Evolutionary conservation across 2,797 vertebrate species (phyloP).

Genomic region (Phrynocephalus forsythii): DNA sequence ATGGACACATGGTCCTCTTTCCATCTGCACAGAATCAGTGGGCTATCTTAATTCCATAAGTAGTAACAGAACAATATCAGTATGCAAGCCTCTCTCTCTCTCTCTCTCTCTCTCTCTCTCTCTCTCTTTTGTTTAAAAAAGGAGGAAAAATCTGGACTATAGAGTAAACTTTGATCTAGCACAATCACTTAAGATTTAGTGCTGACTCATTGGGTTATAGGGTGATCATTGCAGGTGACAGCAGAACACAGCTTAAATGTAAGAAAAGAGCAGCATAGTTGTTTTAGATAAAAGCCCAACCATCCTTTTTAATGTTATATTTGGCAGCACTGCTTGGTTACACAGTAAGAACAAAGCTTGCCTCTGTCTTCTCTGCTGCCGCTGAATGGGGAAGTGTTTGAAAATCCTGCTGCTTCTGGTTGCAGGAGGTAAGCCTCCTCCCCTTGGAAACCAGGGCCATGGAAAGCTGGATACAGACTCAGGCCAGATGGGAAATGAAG

Average conservation of each 20-base stretch:
- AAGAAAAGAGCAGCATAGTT: not conserved
- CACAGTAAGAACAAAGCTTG: not conserved
- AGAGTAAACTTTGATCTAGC: not conserved
- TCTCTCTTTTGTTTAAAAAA: not conserved
- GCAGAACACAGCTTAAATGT: not conserved
- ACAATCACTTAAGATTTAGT: not conserved
- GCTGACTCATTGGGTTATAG: not conserved
- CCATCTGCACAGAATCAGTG: no score
- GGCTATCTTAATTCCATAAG: no score
- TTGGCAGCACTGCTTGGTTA: not conserved
- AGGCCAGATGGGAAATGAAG: no score
- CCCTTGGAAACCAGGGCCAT: no score
- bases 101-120: not conserved
- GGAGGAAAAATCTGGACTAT: not conserved
- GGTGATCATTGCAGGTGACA: not conserved
- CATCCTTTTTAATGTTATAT: conserved; percentile 14
- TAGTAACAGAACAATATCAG: no score
- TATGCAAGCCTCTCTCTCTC: no score
- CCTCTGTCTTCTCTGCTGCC: no score
- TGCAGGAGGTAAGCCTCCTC: no score
- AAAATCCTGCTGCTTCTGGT: no score
- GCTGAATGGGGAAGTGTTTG: no score
- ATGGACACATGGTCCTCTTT: no score
- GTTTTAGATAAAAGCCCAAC: not conserved
- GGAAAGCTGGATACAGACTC: no score